phyloP scores from a whole-genome alignment of 2,113 vertebrate species.

The Gallinago media region DNA sequence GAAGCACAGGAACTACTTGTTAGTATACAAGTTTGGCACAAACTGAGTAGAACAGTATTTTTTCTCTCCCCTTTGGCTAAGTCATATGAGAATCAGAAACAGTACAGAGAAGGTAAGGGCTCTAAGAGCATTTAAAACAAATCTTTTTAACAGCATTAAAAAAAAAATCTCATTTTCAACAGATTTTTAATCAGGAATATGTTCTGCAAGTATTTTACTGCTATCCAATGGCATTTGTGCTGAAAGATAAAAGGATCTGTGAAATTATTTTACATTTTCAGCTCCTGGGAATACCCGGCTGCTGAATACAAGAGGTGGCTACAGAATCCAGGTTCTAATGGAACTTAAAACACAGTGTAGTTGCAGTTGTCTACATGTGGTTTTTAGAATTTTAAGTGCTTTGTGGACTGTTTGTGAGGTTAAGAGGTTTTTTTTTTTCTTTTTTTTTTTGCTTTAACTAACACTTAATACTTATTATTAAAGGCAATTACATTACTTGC shows the following conservation, averaged over 20 bases:
- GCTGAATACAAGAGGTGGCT: conserved; percentile 22
- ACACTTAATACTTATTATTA: neutral
- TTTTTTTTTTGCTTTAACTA: neutral
- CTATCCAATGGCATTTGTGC: conserved; percentile 28
- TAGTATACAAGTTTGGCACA: conserved; percentile 11
- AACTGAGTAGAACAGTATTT: neutral
- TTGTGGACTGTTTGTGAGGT: neutral
- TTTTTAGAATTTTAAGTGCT: neutral
- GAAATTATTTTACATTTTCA: conserved; percentile 54
- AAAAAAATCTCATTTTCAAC: neutral
- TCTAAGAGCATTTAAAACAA: conserved; percentile 7
- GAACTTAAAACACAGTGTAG: neutral
- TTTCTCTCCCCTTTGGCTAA: neutral
- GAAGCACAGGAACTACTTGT: neutral
- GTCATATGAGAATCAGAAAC: neutral
- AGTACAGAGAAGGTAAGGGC: neutral
- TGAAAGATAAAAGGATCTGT: conserved; percentile 48
- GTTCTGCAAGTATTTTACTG: conserved; percentile 30
- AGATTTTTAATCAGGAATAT: conserved; percentile 27
- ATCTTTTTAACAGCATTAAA: neutral
- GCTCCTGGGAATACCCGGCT: conserved; percentile 22
- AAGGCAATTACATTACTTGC: neutral
- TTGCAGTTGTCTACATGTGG: neutral
- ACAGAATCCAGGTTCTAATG: conserved; percentile 12
- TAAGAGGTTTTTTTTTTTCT: neutral